A percentile compares a stretch with the other conserved stretches of the same genome.
Evolutionary conservation across 2,113 vertebrate genomes (phyloP).

Genomic region (Pygoscelis adeliae): DNA sequence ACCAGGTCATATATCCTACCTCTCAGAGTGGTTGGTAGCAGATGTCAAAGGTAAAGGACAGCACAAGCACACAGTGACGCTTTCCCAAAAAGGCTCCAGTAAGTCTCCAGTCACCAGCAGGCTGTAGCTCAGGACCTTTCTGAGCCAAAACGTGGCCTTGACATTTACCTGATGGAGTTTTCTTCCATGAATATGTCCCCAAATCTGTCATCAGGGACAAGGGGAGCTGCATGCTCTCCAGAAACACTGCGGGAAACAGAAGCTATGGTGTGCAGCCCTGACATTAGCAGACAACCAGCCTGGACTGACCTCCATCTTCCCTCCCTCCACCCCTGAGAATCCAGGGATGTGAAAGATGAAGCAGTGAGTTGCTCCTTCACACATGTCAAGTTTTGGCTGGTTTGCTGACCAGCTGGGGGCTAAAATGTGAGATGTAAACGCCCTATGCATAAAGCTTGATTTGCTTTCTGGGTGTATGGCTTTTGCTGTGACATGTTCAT

Average conservation of each 20-base stretch:
- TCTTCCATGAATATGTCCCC: neutral
- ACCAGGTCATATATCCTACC: neutral
- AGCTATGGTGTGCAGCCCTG: neutral
- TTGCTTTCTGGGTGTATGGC: neutral
- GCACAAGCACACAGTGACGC: neutral
- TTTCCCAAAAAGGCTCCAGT: neutral
- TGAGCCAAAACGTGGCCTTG: neutral
- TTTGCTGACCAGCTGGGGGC: neutral
- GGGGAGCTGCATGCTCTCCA: neutral
- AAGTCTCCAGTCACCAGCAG: neutral
- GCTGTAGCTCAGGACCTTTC: neutral
- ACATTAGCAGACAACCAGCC: neutral
- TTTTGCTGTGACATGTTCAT: neutral
- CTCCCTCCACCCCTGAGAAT: neutral
- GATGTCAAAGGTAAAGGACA: neutral
- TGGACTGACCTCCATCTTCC: neutral
- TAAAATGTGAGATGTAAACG: neutral
- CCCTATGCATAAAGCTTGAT: neutral
- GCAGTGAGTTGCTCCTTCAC: neutral
- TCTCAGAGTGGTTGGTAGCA: neutral
- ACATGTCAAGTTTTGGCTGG: neutral
- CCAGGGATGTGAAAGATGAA: neutral
- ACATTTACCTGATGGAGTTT: neutral
- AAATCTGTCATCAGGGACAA: neutral
- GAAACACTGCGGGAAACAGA: neutral